Conservation (phyloP, 23 tunicate species). For the Ascidia mentula region DNA sequence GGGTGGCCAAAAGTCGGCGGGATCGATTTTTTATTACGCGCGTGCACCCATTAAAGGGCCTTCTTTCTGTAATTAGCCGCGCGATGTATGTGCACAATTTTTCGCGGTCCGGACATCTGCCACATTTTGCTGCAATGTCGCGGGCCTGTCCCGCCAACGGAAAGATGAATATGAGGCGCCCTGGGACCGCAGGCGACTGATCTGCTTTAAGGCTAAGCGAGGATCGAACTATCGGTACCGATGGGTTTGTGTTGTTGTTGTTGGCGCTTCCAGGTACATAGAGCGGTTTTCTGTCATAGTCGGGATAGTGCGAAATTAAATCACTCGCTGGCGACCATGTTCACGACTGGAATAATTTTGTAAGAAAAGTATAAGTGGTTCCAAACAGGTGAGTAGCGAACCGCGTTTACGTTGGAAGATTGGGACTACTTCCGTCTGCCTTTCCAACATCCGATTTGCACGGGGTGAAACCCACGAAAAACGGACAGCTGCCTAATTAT, state of each 20-base stretch:
- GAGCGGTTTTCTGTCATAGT: neutral
- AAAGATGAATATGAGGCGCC: neutral
- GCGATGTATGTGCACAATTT: conserved; percentile 7
- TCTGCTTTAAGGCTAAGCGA: neutral
- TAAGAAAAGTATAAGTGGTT: no score
- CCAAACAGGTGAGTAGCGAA: no score
- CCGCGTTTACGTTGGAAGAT: no score
- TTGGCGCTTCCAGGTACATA: neutral
- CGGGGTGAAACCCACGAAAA: no score
- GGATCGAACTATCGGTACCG: neutral
- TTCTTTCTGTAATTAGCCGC: conserved; percentile 16
- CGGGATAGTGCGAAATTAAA: neutral
- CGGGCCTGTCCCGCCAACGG: neutral
- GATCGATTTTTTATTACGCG: conserved; percentile 24
- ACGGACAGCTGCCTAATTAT: no score
- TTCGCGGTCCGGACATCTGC: conserved; percentile 6
- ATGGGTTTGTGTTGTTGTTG: neutral
- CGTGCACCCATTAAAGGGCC: conserved; percentile 21
- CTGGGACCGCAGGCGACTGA: neutral
- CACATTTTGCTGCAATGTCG: neutral
- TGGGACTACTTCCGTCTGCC: no score
- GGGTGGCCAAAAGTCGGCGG: conserved; percentile 1
- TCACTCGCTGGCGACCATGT: no score
- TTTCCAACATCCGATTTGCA: no score
- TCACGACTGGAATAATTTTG: no score